Conservation (phyloP, 2,113 vertebrate genomes). For the Phaethon lepturus region DNA sequence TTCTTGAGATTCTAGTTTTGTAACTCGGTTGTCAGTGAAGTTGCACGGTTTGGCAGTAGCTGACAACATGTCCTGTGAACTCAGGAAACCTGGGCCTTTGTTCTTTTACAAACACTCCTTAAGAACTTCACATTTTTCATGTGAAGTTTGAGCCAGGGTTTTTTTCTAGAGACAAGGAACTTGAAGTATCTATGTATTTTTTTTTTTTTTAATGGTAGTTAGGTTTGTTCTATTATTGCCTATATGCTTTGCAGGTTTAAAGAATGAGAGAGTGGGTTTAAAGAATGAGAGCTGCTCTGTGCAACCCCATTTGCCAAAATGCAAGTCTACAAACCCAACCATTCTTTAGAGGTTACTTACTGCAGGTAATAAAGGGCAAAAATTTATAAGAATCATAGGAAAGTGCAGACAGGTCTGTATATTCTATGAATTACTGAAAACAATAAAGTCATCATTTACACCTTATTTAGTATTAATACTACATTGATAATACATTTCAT, state of each 20-base stretch:
- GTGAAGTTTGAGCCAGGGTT: not conserved
- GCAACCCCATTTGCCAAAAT: not conserved
- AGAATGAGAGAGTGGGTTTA: not conserved
- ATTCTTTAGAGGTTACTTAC: not conserved
- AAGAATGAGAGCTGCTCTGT: not conserved
- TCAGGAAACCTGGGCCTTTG: not conserved
- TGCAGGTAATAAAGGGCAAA: not conserved
- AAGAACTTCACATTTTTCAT: not conserved
- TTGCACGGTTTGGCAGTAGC: not conserved
- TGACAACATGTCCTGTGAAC: not conserved
- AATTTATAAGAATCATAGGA: not conserved
- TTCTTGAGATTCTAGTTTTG: not conserved
- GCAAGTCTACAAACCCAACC: not conserved
- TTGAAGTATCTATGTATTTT: not conserved
- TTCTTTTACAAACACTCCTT: not conserved
- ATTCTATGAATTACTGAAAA: not conserved
- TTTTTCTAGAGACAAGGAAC: not conserved
- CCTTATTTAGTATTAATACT: not conserved
- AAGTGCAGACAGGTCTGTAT: not conserved
- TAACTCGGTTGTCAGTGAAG: not conserved
- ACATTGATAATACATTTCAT: not conserved
- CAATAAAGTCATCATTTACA: not conserved
- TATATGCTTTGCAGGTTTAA: not conserved
- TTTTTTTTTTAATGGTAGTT: not conserved
- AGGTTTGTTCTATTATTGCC: not conserved